These are phyloP conservation scores for Planiliza haematocheilus DNA, from an alignment of 2,113 vertebrate species.

Conservation along the genomic window DNA sequence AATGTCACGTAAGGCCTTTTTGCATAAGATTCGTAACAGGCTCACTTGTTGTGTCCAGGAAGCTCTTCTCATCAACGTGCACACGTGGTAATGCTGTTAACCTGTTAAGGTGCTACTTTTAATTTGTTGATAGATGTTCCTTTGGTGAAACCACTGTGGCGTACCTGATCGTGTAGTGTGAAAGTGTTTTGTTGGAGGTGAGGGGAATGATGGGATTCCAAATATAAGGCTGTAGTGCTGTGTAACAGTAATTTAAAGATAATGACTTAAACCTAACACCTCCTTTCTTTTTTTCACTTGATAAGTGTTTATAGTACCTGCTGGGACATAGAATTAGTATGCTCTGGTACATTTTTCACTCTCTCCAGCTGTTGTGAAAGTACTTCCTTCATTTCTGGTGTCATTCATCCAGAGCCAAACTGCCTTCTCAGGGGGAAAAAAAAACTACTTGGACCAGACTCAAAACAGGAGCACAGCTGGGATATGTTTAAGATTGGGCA, in stretches of 20 bases:
- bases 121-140: not conserved
- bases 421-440: constrained; percentile 82
- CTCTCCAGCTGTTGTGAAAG: constrained; percentile 50
- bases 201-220: not conserved
- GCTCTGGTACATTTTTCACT: constrained; percentile 37
- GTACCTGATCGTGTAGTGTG: not conserved
- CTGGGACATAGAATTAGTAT: not conserved
- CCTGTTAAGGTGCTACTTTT: not conserved
- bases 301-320: not conserved
- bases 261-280: not conserved
- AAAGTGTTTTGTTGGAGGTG: not conserved
- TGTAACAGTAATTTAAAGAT: not conserved
- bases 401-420: constrained; percentile 99
- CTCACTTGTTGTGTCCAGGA: constrained; percentile 19
- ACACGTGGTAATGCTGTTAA: constrained; percentile 20
- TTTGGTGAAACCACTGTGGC: not conserved
- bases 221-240: not conserved
- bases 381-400: constrained; percentile 87
- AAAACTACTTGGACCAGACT: constrained; percentile 95
- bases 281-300: not conserved
- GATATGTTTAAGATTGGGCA: constrained; percentile 99
- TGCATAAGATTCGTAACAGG: constrained; percentile 40
- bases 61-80: constrained; percentile 6
- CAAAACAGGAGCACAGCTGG: constrained; percentile 99
- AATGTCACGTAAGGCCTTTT: constrained; percentile 70